Percentiles rank a stretch among this genome's conserved stretches.
phyloP scores from a whole-genome alignment of 2,888 invertebrate genomes.

The Sarcophaga carnaria region DNA sequence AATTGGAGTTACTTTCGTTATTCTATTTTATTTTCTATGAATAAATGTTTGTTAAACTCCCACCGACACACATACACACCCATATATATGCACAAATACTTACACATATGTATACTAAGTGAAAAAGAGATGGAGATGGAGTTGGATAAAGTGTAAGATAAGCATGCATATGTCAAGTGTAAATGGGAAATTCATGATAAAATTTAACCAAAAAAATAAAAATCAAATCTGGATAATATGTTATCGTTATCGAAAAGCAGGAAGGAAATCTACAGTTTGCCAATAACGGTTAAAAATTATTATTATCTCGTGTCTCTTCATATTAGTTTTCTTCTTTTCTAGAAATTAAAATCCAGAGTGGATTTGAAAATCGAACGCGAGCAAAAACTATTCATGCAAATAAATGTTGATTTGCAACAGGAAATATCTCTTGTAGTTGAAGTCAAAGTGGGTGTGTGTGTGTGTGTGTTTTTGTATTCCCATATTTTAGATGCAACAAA shows the following conservation, averaged over 20 bases:
- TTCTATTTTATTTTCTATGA: neutral
- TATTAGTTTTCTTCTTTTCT: neutral
- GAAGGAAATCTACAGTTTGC: constrained; percentile 31
- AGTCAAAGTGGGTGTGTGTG: neutral
- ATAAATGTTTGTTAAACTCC: neutral
- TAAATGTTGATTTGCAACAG: constrained; percentile 58
- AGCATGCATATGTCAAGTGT: constrained; percentile 59
- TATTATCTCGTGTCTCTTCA: neutral
- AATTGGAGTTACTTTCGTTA: constrained; percentile 7
- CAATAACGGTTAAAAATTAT: constrained; percentile 44
- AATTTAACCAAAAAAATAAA: constrained; percentile 2
- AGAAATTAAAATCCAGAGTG: neutral
- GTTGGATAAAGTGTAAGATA: neutral
- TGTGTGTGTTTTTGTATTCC: neutral
- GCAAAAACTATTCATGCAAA: constrained; percentile 34
- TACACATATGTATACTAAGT: too few relatives aligned
- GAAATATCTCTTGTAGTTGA: constrained; percentile 25
- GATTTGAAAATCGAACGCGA: neutral
- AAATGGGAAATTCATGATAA: constrained; percentile 59
- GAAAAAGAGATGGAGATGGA: neutral
- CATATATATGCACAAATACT: too few relatives aligned
- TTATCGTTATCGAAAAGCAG: constrained; percentile 7
- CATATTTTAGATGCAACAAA: constrained; percentile 6
- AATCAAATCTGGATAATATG: neutral
- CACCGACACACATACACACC: too few relatives aligned